Conservation (phyloP, 2,113 vertebrate genomes). For the Leucoraja erinaceus region DNA sequence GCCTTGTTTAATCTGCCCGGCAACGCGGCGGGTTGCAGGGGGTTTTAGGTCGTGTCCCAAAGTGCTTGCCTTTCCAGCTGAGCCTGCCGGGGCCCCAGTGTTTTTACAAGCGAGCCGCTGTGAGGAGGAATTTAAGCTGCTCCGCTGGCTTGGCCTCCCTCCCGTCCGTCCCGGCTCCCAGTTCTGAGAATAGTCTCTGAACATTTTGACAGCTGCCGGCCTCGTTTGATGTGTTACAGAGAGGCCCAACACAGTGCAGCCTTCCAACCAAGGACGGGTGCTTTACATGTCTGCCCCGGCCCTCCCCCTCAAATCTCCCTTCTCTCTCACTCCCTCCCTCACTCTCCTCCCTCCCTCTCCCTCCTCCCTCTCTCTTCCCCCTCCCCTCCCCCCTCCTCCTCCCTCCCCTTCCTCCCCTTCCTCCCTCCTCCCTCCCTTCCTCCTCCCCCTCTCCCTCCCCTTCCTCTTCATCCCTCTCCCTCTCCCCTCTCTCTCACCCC, state of each 20-base stretch:
- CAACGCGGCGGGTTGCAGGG: too few relatives aligned
- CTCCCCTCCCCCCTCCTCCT: too few relatives aligned
- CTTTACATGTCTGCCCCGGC: not conserved
- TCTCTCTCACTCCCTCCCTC: too few relatives aligned
- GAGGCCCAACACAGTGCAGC: not conserved
- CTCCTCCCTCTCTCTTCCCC: too few relatives aligned
- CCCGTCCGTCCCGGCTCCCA: not conserved
- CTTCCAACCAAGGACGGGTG: not conserved
- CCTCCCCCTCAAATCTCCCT: not conserved
- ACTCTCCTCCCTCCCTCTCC: too few relatives aligned
- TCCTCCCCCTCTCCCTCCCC: too few relatives aligned
- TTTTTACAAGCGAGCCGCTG: not conserved
- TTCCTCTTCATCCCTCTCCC: too few relatives aligned
- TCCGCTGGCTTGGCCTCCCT: not conserved
- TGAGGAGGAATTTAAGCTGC: not conserved
- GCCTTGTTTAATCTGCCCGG: too few relatives aligned
- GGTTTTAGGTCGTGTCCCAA: too few relatives aligned
- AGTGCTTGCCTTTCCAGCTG: not conserved
- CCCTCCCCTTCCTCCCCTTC: too few relatives aligned
- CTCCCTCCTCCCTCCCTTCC: too few relatives aligned
- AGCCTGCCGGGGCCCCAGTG: not conserved
- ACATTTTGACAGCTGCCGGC: not conserved
- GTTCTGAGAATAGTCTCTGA: conserved; percentile 6
- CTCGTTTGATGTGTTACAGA: not conserved
- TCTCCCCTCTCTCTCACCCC: too few relatives aligned